Evolutionary conservation across 2,113 vertebrate species (phyloP), one percentile per base, ranked within the genome.

Genomic region (Xyrauchen texanus): DNA sequence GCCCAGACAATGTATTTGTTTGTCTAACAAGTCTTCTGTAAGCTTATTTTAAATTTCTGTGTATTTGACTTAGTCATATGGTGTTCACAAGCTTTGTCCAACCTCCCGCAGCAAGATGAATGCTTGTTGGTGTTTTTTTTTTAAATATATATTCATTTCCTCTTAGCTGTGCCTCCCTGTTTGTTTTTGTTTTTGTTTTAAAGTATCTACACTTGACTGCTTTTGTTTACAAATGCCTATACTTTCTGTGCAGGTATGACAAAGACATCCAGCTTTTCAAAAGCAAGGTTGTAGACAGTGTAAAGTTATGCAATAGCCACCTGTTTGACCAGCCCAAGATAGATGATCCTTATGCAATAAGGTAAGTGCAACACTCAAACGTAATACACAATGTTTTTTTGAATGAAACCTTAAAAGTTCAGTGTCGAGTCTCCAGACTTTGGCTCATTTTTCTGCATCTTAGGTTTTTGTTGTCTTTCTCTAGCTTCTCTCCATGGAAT

Each of bases 401-500:
- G 62, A 74, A 51, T 34, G n/a, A 62, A 62, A 16, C 3, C 70
- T 49, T 51, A 16, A 57, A 69, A 49, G 3, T n/a, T 8, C n/a
- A 68, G 21, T 34, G 3, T 7, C 10, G 44, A 13, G 53, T 44
- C 9, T 4, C 66, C 70, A 21, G 21, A 63, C 52, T 13, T 16
- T 4, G 1, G 46, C 13, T 57, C 4, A 44, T 53, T 12, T 70
- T 45, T 45, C 5, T 12, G n/a, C 6, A 11, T 44, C 67, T 53
- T 0, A 51, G 47, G 13, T 53, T 78, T 21, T 4, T 64, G 21
- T 85, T 21, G 21, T 51, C 71, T 75, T 44, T 9, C 79, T 81
- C 57, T 79, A 99, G 98, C 80, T 99, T 99, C 92, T 98, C 97
- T 86, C 96, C 97, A 0, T 99, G 98, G 97, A 98, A 98, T 88